phyloP scores from a whole-genome alignment of 2,113 vertebrate species.

The Sturnira hondurensis region DNA sequence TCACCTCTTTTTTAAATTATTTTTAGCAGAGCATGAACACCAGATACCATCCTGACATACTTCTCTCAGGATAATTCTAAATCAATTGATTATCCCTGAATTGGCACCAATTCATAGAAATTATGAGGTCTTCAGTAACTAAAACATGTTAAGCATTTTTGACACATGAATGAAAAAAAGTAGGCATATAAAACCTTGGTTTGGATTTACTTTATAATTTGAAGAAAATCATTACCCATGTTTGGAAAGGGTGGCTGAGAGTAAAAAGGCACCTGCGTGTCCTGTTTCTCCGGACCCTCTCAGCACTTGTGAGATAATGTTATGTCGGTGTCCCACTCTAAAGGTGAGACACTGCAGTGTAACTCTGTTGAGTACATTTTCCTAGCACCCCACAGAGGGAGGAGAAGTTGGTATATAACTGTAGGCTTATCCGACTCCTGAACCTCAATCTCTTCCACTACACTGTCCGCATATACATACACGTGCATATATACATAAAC shows the following conservation, averaged over 20 bases:
- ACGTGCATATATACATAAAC: neutral
- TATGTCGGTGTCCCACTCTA: accelerated
- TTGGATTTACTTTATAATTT: neutral
- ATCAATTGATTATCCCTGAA: neutral
- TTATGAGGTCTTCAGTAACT: neutral
- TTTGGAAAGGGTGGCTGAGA: neutral
- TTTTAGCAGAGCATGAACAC: neutral
- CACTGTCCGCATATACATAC: too few relatives aligned
- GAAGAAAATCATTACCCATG: neutral
- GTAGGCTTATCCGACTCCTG: neutral
- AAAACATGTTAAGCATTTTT: neutral
- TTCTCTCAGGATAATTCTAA: neutral
- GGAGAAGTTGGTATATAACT: accelerated
- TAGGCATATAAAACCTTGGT: neutral
- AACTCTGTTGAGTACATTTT: accelerated
- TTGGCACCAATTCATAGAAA: neutral
- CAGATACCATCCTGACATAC: neutral
- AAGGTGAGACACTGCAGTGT: neutral
- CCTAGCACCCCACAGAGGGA: neutral
- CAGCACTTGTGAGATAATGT: accelerated
- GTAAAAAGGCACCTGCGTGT: accelerated
- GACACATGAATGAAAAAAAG: neutral
- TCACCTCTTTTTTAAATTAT: neutral
- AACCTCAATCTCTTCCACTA: accelerated
- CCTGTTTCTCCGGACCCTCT: accelerated